phyloP scores from a whole-genome alignment of 2,113 vertebrate genomes.

The Thymallus thymallus region DNA sequence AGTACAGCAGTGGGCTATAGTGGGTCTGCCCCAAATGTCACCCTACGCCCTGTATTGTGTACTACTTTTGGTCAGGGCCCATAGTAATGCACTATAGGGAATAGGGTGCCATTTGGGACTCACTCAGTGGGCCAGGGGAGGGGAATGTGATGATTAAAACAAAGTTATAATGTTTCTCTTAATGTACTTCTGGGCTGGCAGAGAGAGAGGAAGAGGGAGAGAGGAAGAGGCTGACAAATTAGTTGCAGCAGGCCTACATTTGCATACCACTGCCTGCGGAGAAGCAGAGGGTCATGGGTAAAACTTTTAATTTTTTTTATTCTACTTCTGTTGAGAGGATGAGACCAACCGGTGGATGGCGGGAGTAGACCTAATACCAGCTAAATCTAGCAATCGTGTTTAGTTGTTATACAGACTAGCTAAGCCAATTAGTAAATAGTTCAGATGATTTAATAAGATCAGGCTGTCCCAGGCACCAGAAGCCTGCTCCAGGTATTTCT shows the following conservation, averaged over 20 bases:
- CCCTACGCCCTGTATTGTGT: too few species aligned
- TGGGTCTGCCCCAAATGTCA: too few species aligned
- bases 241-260: slow-evolving; percentile 1
- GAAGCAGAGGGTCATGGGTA: background rate
- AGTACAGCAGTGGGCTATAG: background rate
- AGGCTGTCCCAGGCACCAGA: too few species aligned
- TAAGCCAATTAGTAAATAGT: too few species aligned
- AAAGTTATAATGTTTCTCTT: background rate
- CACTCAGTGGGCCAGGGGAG: background rate
- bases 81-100: too few species aligned
- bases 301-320: background rate
- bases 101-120: too few species aligned
- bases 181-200: background rate
- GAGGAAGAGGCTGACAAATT: background rate
- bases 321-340: background rate
- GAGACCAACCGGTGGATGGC: slow-evolving; percentile 7
- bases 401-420: too few species aligned
- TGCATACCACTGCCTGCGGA: slow-evolving; percentile 3
- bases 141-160: slow-evolving; percentile 1
- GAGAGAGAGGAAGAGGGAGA: background rate
- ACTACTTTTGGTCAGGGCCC: too few species aligned
- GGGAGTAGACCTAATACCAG: background rate
- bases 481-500: too few species aligned
- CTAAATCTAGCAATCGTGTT: background rate
- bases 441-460: too few species aligned